Base-by-base conservation (phyloP, 2,113 vertebrate species). In the Stigmatopora argus region DNA sequence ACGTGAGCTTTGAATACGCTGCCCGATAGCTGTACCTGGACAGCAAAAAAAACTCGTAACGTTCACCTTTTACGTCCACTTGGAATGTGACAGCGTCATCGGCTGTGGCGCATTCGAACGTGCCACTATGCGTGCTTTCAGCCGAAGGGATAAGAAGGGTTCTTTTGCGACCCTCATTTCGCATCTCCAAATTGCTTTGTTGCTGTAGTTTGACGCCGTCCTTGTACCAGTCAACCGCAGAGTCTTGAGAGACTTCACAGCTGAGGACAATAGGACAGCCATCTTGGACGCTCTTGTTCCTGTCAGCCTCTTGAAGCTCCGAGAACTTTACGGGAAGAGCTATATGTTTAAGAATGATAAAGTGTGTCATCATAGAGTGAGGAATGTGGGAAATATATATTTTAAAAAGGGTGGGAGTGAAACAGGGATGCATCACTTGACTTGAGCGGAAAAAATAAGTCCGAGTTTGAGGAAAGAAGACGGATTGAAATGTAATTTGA, bases 11-110 rank as follows among this genome's bases (percentile, higher is more conserved):
- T 79, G 34, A 61, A 35, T 52, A 62, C 31, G 48, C n/a, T 19
- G 31, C 31, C 10, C 38, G 23, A 17, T 48, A 73, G 62, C 53
- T 47, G 64, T 18, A 19, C 44, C 18, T 48, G 68, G 17, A 74
- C 46, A 41, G 31, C 35, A 66, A 53, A 64, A 19, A 31, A 59
- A 3, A 21, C 48, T 5, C 7, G 52, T 13, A 73, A 64, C 62
- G 85, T 82, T 90, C 86, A 93, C 92, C 92, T 87, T 90, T 82
- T 60, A 92, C 71, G 7, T 89, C 87, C 82, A 92, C 85, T 51
- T 77, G 84, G 82, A 92, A 93, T 53, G 70, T 82, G 49, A 90
- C 21, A 58, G 63, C 71, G 70, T 92, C 89, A 49, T 86, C 86
- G 51, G 79, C 66, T 34, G 89, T 87, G 48, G 88, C 86, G 71